Conservation (phyloP, 2,888 invertebrate genomes). For the Metallyticus violacea region DNA sequence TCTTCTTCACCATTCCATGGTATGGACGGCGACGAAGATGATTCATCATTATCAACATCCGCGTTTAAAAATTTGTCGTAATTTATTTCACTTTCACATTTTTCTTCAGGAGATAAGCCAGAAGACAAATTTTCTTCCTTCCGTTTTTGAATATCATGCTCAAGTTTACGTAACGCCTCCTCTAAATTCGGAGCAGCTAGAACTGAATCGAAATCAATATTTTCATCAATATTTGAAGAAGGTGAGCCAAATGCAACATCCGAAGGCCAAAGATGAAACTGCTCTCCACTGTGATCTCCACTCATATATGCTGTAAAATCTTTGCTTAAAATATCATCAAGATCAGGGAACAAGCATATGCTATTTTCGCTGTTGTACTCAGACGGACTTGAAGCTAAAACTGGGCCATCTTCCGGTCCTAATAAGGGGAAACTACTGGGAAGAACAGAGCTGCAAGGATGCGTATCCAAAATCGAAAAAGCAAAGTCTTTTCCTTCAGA, state of each 20-base stretch:
- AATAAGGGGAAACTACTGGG: background rate
- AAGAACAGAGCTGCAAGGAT: background rate
- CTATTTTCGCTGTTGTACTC: background rate
- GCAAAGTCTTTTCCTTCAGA: background rate
- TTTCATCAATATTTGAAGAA: background rate
- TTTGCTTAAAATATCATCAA: constrained; percentile 20
- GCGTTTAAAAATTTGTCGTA: background rate
- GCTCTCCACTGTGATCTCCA: background rate
- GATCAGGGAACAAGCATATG: constrained; percentile 13
- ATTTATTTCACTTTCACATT: background rate
- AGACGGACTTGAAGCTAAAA: background rate
- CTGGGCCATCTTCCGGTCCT: background rate
- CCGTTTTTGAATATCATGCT: constrained; percentile 15
- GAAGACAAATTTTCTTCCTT: background rate
- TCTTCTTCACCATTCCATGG: background rate
- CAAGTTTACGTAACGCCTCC: constrained; percentile 36
- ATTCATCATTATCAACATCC: background rate
- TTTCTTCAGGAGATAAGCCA: background rate
- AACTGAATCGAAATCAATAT: constrained; percentile 42
- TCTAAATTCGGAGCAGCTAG: constrained; percentile 40
- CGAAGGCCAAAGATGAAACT: constrained; percentile 28
- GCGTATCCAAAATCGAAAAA: background rate
- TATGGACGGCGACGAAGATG: background rate
- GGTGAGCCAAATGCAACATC: constrained; percentile 21
- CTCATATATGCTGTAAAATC: constrained; percentile 17